phyloP scores from a whole-genome alignment of 2,888 invertebrate species.

The Hydrotaea diabolus region DNA sequence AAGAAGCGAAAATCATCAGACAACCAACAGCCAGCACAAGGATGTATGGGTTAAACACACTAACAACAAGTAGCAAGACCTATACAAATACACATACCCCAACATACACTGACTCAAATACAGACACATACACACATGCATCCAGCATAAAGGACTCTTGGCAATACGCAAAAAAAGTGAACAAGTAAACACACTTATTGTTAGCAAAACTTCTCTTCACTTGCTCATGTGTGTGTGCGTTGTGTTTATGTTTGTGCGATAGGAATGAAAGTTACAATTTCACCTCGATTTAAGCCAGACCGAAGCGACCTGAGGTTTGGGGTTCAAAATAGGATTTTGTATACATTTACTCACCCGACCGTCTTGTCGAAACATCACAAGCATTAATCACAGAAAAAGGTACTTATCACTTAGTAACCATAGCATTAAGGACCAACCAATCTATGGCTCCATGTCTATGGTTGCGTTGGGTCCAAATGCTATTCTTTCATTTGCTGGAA shows the following conservation, averaged over 20 bases:
- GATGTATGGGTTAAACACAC: constrained; percentile 24
- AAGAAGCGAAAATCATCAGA: neutral
- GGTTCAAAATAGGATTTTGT: constrained; percentile 23
- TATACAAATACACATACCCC: neutral
- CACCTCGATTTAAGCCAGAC: too few species aligned
- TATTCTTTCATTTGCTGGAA: neutral
- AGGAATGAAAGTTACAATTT: constrained; percentile 1
- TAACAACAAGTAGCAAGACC: constrained; percentile 5
- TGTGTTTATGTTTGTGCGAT: too few species aligned
- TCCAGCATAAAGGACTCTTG: too few species aligned
- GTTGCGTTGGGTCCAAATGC: constrained; percentile 3
- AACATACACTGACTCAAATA: neutral
- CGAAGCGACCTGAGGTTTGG: too few species aligned
- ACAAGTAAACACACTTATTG: constrained; percentile 4
- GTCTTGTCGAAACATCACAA: constrained; percentile 12
- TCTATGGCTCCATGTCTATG: neutral
- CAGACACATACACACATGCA: neutral
- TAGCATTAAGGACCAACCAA: constrained; percentile 6
- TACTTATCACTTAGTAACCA: constrained; percentile 46
- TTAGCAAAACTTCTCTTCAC: neutral
- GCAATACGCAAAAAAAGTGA: neutral
- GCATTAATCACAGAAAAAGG: constrained; percentile 44
- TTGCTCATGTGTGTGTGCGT: neutral
- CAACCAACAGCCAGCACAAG: constrained; percentile 6
- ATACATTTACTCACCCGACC: neutral